Conservation (phyloP, 1,140 invertebrate species). For the Cataglyphis hispanica region DNA sequence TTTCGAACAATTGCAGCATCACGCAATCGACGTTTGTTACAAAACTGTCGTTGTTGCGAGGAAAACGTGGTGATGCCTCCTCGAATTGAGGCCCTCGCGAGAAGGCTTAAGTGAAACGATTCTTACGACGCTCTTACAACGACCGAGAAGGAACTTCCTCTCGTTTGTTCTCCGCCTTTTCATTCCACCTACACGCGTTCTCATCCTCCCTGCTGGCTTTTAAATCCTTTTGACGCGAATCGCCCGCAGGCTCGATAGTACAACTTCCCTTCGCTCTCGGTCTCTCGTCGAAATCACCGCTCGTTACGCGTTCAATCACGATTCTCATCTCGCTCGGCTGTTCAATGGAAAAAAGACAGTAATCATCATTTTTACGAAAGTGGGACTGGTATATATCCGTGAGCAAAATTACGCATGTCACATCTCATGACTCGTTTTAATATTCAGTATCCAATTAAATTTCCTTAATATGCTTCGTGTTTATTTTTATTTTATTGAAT, state of each 20-base stretch:
- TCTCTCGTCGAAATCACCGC: slow-evolving; percentile 27
- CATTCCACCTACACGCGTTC: slow-evolving; percentile 51
- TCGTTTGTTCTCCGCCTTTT: slow-evolving; percentile 43
- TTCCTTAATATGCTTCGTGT: neutral
- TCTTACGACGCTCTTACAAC: slow-evolving; percentile 22
- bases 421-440: neutral
- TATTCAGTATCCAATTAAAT: neutral
- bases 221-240: slow-evolving; percentile 47
- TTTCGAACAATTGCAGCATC: slow-evolving; percentile 28
- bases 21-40: slow-evolving; percentile 30
- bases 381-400: slow-evolving; percentile 38
- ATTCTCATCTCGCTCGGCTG: neutral
- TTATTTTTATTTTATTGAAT: neutral
- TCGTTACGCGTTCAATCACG: slow-evolving; percentile 35
- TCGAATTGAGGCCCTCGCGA: slow-evolving; percentile 5
- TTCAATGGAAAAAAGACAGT: slow-evolving; percentile 47
- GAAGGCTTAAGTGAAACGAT: slow-evolving; percentile 17
- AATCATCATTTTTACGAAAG: slow-evolving; percentile 38
- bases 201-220: slow-evolving; percentile 35
- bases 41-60: slow-evolving; percentile 45
- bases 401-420: neutral
- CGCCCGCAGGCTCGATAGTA: slow-evolving; percentile 38
- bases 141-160: slow-evolving; percentile 36
- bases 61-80: slow-evolving; percentile 4
- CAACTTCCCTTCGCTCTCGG: slow-evolving; percentile 31